These are phyloP conservation scores for Orthosia incerta DNA, from an alignment of 2,888 invertebrate species.

Conservation along the genomic window DNA sequence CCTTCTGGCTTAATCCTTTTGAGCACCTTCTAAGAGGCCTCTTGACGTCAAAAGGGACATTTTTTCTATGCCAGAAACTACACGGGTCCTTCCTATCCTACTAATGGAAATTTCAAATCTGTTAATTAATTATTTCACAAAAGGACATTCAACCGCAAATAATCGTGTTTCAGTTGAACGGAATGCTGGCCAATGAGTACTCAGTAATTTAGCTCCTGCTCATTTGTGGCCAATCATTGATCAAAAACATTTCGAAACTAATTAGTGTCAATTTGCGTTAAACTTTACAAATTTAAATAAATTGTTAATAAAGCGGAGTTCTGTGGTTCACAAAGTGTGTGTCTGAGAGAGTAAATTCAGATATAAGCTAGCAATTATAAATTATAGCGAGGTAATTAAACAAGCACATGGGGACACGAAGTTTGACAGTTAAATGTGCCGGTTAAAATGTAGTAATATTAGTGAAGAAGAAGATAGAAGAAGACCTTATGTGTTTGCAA, in stretches of 20 bases:
- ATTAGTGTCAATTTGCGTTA: slow-evolving; percentile 15
- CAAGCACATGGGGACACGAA: neutral
- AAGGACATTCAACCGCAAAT: neutral
- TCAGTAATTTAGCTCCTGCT: neutral
- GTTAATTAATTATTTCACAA: neutral
- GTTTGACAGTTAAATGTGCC: neutral
- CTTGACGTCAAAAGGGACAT: too few species aligned
- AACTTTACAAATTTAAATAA: slow-evolving; percentile 2
- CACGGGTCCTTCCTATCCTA: too few species aligned
- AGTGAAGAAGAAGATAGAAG: too few species aligned
- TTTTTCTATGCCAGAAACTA: too few species aligned
- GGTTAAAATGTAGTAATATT: neutral
- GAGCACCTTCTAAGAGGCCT: too few species aligned
- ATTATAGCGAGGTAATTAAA: slow-evolving; percentile 21
- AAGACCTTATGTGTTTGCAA: neutral
- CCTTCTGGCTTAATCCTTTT: too few species aligned
- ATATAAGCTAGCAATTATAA: slow-evolving; percentile 9
- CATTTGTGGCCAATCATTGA: slow-evolving; percentile 15
- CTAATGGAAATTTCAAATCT: too few species aligned
- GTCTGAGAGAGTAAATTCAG: neutral
- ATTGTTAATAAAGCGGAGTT: neutral
- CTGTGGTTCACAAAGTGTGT: neutral
- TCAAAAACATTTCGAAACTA: slow-evolving; percentile 5
- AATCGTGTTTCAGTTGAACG: neutral
- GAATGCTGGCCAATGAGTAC: slow-evolving; percentile 6